Percentiles rank a stretch among this genome's conserved stretches.
phyloP scores from a whole-genome alignment of 2,797 vertebrate species.

The Phataginus tricuspis region DNA sequence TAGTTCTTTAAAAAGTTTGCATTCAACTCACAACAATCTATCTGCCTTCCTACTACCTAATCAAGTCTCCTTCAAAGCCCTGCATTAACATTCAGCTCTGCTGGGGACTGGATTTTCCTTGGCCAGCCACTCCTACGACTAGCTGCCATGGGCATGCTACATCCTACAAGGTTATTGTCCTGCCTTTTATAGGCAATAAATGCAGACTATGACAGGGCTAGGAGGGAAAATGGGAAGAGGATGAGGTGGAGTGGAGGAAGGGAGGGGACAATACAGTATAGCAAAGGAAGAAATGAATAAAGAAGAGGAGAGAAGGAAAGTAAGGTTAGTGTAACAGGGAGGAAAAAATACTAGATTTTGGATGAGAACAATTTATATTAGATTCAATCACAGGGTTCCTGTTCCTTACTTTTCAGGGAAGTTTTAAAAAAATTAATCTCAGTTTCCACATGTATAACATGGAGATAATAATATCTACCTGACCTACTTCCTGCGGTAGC shows the following conservation, averaged over 20 bases:
- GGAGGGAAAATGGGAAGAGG: not conserved
- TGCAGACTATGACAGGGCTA: not conserved
- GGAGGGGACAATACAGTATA: not conserved
- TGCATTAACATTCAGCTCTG: not conserved
- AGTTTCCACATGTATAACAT: not conserved
- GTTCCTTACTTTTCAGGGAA: not conserved
- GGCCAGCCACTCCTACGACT: not conserved
- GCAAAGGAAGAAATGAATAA: not conserved
- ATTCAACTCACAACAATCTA: not conserved
- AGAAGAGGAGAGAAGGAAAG: not conserved
- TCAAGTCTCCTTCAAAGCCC: not conserved
- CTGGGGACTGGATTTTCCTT: not conserved
- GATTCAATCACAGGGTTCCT: not conserved
- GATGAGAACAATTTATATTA: not conserved
- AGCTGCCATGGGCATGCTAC: not conserved
- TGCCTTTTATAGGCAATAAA: not conserved
- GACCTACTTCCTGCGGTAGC: not conserved
- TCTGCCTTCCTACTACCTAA: not conserved
- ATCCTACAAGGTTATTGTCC: not conserved
- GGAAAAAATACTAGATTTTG: not conserved
- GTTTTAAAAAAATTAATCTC: not conserved
- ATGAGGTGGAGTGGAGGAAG: not conserved
- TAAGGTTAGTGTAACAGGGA: not conserved
- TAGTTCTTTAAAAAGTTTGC: not conserved
- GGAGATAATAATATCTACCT: not conserved